phyloP scores from a whole-genome alignment of 2,113 vertebrate genomes.

The Raja brachyura region DNA sequence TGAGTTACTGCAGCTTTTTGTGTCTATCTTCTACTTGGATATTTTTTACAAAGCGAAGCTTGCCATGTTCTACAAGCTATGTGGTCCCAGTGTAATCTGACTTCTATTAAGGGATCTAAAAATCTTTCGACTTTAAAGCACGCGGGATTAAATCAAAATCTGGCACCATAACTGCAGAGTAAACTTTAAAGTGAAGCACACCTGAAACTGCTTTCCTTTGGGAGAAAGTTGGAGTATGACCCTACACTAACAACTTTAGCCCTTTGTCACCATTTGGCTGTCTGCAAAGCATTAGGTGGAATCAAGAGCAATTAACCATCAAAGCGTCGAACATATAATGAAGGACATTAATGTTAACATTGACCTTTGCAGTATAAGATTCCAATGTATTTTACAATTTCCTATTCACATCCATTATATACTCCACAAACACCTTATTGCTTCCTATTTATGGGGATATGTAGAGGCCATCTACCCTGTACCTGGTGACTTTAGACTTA shows the following conservation, averaged over 20 bases:
- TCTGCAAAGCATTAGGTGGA: not conserved
- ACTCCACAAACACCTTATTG: not conserved
- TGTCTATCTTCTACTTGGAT: too few species aligned
- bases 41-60: not conserved
- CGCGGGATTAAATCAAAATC: not conserved
- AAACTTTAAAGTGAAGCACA: not conserved
- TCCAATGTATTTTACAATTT: not conserved
- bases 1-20: too few species aligned
- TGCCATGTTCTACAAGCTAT: not conserved
- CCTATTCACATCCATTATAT: not conserved
- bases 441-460: too few species aligned
- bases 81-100: not conserved
- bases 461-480: too few species aligned
- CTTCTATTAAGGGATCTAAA: not conserved
- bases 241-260: not conserved
- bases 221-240: not conserved
- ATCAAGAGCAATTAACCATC: not conserved
- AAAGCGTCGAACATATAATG: not conserved
- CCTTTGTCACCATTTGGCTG: not conserved
- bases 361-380: not conserved
- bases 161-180: not conserved
- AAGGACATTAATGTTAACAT: not conserved
- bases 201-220: not conserved
- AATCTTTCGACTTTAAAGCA: not conserved
- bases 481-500: too few species aligned